These are phyloP conservation scores for Machaerirhynchus nigripectus DNA, from an alignment of 2,113 vertebrate genomes.

Conservation along the genomic window DNA sequence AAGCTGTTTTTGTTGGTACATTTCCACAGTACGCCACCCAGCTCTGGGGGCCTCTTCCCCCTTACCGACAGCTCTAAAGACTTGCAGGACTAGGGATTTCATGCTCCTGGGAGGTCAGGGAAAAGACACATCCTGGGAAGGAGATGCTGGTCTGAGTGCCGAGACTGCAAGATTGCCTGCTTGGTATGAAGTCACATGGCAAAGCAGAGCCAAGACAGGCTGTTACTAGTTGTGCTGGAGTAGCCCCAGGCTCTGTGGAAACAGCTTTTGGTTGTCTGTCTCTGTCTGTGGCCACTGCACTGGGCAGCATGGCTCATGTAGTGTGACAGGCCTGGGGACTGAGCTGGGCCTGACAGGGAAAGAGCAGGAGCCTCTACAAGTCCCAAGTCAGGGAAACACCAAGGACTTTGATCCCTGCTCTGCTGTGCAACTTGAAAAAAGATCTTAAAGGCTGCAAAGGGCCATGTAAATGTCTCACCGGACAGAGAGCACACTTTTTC, in stretches of 20 bases:
- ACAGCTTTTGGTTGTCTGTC: not conserved
- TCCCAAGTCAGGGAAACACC: not conserved
- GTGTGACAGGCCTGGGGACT: not conserved
- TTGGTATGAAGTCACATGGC: not conserved
- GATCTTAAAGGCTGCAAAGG: not conserved
- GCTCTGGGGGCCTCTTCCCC: not conserved
- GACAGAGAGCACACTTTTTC: not conserved
- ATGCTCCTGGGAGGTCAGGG: not conserved
- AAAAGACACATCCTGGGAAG: not conserved
- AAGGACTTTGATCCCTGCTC: not conserved
- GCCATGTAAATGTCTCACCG: not conserved
- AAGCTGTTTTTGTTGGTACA: not conserved
- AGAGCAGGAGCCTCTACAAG: not conserved
- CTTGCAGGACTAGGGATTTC: not conserved
- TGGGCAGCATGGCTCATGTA: accelerated
- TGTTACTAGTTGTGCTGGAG: not conserved
- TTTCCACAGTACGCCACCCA: accelerated
- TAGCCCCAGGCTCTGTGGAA: not conserved
- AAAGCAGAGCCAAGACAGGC: not conserved
- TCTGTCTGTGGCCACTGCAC: accelerated
- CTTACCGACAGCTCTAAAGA: accelerated
- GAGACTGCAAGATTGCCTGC: not conserved
- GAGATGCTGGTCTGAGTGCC: not conserved
- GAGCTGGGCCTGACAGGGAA: not conserved
- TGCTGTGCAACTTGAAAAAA: not conserved